Base-by-base conservation (phyloP, 2,797 vertebrate genomes). In the Echeneis naucrates region DNA sequence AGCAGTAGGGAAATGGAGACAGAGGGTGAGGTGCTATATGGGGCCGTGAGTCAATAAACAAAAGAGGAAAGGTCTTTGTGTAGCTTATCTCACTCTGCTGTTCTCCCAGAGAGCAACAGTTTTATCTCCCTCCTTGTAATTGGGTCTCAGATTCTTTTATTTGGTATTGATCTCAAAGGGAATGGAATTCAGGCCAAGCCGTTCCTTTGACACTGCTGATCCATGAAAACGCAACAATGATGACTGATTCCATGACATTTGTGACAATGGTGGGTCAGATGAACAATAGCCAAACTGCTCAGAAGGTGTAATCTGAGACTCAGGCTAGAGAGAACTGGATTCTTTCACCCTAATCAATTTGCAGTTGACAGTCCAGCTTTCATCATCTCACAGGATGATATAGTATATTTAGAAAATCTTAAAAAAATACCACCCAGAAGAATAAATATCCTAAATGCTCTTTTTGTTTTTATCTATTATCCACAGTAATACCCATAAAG, bases 121-220 rank as follows among this genome's bases (percentile, higher is more conserved):
- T 74, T 66, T 52, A 78, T 86, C 78, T 79, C 56, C 16, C 59
- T 50, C 2, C 53, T 68, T 71, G 69, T 89, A 83, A 88, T 89
- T 83, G 86, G 66, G 48, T 78, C 74, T 75, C 42, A 9, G 70
- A 14, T 53, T 78, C 64, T 83, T 75, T 84, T 65, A 79, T 86
- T 86, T 65, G 26, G 57, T 84, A 83, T 81, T 75, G 84, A 87
- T 88, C 78, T 55, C 23, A 57, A 37, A 70, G 16, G 59, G 40
- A 86, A 79, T 60, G 55, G 80, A 73, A 59, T 57, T 55, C 66
- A 42, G 58, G 72, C 72, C 9, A 3, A 68, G 59, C 51, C 0
- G 56, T 54, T 72, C 54, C 51, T 71, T 42, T 58, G 55, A 78
- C 72, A 38, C 53, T 1, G 27, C 72, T 50, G 72, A 78, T 50